Evolutionary conservation across 1,140 invertebrate species (phyloP).

Genomic region (Calycopis cecrops): DNA sequence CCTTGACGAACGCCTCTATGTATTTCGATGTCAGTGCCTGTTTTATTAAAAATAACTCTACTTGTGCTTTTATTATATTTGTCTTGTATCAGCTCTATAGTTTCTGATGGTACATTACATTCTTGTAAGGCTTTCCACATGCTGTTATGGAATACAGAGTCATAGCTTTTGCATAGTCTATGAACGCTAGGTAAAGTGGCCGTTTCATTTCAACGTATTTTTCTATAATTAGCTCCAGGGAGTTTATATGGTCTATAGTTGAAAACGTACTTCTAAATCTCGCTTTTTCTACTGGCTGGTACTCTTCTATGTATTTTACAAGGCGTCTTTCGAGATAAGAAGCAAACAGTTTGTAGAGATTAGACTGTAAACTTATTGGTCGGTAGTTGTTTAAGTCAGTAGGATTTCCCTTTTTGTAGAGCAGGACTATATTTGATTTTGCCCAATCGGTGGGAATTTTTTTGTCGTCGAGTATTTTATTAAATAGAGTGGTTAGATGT

Average conservation of each 20-base stretch:
- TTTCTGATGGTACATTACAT: constrained; percentile 9
- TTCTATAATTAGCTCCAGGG: constrained; percentile 16
- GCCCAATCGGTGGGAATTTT: constrained; percentile 16
- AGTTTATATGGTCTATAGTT: constrained; percentile 17
- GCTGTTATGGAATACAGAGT: constrained; percentile 18
- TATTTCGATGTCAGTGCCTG: constrained; percentile 10
- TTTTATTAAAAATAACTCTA: constrained; percentile 14
- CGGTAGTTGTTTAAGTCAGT: constrained; percentile 11
- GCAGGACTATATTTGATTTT: constrained; percentile 12
- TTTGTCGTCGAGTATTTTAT: constrained; percentile 10
- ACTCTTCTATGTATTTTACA: constrained; percentile 11
- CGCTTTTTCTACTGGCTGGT: constrained; percentile 13
- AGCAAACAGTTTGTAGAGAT: constrained; percentile 16
- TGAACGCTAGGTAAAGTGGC: constrained; percentile 19
- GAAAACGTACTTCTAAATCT: neutral
- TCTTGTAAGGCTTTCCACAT: constrained; percentile 5
- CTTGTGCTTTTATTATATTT: constrained; percentile 19
- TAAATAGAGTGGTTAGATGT: constrained; percentile 9
- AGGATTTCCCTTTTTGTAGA: constrained; percentile 17
- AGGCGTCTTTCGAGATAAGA: constrained; percentile 8
- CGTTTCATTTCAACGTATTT: constrained; percentile 16
- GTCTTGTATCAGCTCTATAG: constrained; percentile 15
- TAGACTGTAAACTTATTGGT: constrained; percentile 15
- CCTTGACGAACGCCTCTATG: no score
- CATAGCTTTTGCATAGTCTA: constrained; percentile 22